phyloP scores from a whole-genome alignment of 2,797 vertebrate genomes.

The Podarcis siculus region DNA sequence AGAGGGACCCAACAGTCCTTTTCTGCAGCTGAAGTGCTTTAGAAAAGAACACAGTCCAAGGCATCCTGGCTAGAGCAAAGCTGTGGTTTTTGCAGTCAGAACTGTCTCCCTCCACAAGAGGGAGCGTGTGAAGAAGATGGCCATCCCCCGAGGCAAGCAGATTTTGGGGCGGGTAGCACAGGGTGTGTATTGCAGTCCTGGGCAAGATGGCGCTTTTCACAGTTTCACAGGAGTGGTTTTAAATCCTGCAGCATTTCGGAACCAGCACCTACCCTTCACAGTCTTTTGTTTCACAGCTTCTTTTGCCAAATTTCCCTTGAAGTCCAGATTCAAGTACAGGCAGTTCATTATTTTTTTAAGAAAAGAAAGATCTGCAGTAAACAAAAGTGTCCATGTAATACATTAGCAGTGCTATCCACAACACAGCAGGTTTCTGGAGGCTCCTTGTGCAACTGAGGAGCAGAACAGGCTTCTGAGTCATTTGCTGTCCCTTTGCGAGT shows the following conservation, averaged over 20 bases:
- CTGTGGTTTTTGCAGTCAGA: conserved; percentile 11
- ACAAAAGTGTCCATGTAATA: conserved; percentile 20
- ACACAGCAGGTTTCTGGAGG: not conserved
- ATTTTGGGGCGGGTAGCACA: not conserved
- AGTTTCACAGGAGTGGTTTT: conserved; percentile 55
- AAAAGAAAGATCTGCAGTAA: conserved; percentile 66
- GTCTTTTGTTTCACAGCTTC: conserved; percentile 49
- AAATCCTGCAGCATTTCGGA: not conserved
- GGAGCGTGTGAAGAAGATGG: not conserved
- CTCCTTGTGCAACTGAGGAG: not conserved
- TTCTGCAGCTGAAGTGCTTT: not conserved
- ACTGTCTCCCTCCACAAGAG: not conserved
- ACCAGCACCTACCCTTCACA: conserved; percentile 16
- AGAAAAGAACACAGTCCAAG: not conserved
- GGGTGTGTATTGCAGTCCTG: conserved; percentile 25
- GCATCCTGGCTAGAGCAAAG: conserved; percentile 23
- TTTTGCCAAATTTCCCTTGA: conserved; percentile 63
- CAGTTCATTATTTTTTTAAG: conserved; percentile 51
- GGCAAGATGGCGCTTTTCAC: conserved; percentile 58
- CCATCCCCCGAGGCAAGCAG: not conserved
- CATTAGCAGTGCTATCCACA: conserved; percentile 60
- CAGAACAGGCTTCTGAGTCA: not conserved
- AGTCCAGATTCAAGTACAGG: conserved; percentile 75
- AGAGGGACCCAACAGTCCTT: not conserved
- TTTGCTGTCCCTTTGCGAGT: conserved; percentile 9